A percentile compares a stretch with the other conserved stretches of the same genome.
Conservation (phyloP, 2,797 vertebrate species). For the Acridotheres tristis region DNA sequence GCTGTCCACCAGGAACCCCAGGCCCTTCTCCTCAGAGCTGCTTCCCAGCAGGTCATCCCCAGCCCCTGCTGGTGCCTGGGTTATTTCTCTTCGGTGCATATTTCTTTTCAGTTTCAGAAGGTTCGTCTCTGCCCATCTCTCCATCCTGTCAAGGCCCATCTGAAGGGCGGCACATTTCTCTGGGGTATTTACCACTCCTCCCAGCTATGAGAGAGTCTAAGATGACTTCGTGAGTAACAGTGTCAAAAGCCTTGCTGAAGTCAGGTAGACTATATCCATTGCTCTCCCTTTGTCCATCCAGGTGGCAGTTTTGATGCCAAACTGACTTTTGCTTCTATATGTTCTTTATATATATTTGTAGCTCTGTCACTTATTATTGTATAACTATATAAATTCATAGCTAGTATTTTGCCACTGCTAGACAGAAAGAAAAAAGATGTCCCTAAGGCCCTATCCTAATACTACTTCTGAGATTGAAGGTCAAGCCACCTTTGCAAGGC, state of each 20-base stretch:
- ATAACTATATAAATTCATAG: background rate
- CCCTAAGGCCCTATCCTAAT: background rate
- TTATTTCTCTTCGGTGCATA: background rate
- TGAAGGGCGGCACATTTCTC: background rate
- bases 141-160: too few species aligned
- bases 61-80: background rate
- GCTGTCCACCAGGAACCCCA: background rate
- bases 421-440: background rate
- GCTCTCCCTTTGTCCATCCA: background rate
- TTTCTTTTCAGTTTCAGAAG: background rate
- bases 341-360: background rate
- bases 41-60: background rate
- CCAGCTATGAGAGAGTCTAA: background rate
- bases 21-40: background rate
- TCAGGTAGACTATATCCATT: too few species aligned
- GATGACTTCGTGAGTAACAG: background rate
- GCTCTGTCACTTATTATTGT: background rate
- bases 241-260: background rate
- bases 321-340: background rate
- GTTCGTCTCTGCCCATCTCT: background rate
- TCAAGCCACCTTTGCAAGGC: fast-evolving
- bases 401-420: background rate
- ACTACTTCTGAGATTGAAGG: background rate
- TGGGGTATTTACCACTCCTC: background rate
- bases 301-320: background rate